Evolutionary conservation across 2,888 invertebrate species (phyloP).

Genomic region (Stictocephala bisonia): DNA sequence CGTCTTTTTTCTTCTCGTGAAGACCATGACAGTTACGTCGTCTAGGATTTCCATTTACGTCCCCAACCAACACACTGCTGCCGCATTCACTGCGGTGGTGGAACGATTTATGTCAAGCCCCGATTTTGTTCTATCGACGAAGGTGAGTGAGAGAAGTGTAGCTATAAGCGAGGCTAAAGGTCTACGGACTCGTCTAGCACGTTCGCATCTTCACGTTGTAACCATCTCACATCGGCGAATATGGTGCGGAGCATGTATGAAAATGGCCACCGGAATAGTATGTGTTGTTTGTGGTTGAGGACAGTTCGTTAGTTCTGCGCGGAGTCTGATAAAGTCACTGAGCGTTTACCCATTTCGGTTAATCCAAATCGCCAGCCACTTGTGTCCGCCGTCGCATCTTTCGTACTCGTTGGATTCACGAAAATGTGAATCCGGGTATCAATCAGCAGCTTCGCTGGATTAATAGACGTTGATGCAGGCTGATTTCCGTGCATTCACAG

Average conservation of each 20-base stretch:
- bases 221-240: background rate
- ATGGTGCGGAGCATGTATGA: constrained; percentile 14
- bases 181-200: background rate
- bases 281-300: background rate
- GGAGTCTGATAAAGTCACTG: background rate
- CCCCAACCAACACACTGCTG: background rate
- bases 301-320: background rate
- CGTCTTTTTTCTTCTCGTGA: background rate
- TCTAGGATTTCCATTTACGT: background rate
- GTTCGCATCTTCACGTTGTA: constrained; percentile 15
- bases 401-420: constrained; percentile 7
- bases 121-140: background rate
- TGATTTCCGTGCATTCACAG: constrained; percentile 6
- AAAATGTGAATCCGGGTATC: constrained; percentile 19
- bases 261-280: background rate
- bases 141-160: constrained; percentile 17
- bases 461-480: constrained; percentile 6
- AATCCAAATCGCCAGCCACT: background rate
- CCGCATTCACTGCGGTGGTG: background rate
- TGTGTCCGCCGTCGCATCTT: background rate
- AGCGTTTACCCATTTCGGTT: background rate
- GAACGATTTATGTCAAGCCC: background rate
- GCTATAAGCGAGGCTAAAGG: background rate
- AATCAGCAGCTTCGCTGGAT: background rate
- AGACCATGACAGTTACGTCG: background rate